Conservation (phyloP, 2,888 invertebrate species). For the Pterostichus madidus region DNA sequence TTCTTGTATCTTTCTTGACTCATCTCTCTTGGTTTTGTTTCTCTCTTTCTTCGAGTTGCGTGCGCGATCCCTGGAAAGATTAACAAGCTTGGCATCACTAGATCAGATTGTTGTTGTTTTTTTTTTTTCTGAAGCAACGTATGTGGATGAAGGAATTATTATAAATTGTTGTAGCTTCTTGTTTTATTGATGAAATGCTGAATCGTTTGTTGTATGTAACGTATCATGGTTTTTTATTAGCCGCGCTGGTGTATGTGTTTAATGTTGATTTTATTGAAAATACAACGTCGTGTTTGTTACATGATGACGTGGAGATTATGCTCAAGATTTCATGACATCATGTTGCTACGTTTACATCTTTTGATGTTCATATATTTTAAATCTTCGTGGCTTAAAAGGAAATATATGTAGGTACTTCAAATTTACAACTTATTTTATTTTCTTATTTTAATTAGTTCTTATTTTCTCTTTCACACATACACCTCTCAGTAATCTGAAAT, state of each 20-base stretch:
- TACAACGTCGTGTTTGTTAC: slow-evolving; percentile 3
- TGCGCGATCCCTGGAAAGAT: slow-evolving; percentile 41
- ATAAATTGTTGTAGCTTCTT: slow-evolving; percentile 61
- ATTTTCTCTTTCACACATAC: no score
- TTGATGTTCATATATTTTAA: slow-evolving; percentile 49
- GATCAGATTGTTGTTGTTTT: slow-evolving; percentile 3
- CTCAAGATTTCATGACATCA: slow-evolving; percentile 27
- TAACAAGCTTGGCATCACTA: slow-evolving; percentile 26
- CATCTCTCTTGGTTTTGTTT: slow-evolving; percentile 13
- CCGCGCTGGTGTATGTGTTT: slow-evolving; percentile 15
- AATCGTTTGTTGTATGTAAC: slow-evolving; percentile 38
- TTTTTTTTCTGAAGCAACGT: slow-evolving; percentile 29
- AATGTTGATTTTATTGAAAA: slow-evolving; percentile 41
- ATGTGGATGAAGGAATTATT: slow-evolving; percentile 63
- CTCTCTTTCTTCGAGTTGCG: not conserved
- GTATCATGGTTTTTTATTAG: slow-evolving; percentile 49
- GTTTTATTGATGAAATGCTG: slow-evolving; percentile 63
- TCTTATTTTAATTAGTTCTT: no score
- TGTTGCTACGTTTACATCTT: slow-evolving; percentile 27
- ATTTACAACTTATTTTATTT: slow-evolving; percentile 3
- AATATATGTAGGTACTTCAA: not conserved
- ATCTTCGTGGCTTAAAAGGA: slow-evolving; percentile 16
- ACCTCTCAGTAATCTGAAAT: no score
- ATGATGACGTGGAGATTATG: slow-evolving; percentile 21
- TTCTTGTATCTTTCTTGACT: not conserved